phyloP scores from a whole-genome alignment of 2,113 vertebrate species.

The Aix galericulata region DNA sequence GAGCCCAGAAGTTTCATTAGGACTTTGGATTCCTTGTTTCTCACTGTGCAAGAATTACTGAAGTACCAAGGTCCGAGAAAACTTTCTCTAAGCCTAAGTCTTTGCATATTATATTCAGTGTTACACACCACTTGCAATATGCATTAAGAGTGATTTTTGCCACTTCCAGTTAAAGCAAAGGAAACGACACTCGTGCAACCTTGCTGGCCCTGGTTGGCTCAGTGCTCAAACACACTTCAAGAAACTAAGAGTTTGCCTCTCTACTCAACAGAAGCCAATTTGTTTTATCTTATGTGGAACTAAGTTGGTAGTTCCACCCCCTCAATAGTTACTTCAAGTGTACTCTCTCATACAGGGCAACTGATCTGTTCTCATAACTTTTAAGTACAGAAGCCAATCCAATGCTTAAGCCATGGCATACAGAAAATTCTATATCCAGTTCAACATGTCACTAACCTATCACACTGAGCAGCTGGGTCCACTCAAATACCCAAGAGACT shows the following conservation, averaged over 20 bases:
- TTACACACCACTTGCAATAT: not conserved
- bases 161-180: not conserved
- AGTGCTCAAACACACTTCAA: not conserved
- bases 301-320: not conserved
- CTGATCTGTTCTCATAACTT: not conserved
- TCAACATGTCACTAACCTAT: not conserved
- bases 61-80: not conserved
- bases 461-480: not conserved
- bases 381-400: not conserved
- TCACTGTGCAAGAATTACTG: not conserved
- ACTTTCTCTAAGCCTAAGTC: not conserved
- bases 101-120: not conserved
- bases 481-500: not conserved
- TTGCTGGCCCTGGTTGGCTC: not conserved
- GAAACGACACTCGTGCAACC: not conserved
- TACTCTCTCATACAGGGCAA: not conserved
- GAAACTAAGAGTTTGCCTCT: not conserved
- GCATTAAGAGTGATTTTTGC: not conserved
- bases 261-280: not conserved
- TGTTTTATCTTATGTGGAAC: not conserved
- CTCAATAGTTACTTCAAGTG: not conserved
- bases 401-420: not conserved
- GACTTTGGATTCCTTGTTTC: not conserved
- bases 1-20: not conserved
- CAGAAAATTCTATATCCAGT: fast-evolving